Evolutionary conservation across 2,797 vertebrate genomes (phyloP).

Genomic region (Scyliorhinus canicula): DNA sequence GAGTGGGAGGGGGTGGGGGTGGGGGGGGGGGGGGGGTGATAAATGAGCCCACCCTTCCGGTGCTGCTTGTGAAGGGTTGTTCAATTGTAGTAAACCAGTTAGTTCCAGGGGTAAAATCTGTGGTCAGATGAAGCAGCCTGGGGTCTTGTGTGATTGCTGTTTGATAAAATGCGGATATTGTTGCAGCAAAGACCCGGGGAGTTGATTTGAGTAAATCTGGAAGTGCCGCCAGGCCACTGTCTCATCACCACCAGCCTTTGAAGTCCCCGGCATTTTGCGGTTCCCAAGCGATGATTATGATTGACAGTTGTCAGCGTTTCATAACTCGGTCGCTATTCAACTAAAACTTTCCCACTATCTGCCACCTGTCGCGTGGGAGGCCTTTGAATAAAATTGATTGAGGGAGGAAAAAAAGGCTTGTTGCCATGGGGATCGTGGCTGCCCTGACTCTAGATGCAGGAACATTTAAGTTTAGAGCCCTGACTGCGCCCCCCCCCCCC

Average conservation of each 20-base stretch:
- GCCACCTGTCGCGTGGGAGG: constrained; percentile 17
- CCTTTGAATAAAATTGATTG: constrained; percentile 10
- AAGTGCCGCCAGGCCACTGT: background rate
- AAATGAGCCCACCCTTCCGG: background rate
- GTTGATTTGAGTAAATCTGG: background rate
- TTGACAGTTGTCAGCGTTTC: background rate
- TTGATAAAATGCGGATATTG: no score
- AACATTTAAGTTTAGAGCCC: background rate
- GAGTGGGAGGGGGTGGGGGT: no score
- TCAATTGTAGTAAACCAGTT: background rate
- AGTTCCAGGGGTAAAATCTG: background rate
- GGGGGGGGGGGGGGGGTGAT: no score
- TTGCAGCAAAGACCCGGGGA: background rate
- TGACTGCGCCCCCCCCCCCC: background rate
- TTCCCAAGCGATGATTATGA: background rate
- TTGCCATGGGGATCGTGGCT: constrained; percentile 17
- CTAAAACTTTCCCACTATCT: background rate
- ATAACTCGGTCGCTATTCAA: background rate
- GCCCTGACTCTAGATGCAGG: background rate
- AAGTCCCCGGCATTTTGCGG: background rate
- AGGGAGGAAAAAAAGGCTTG: background rate
- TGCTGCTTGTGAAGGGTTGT: background rate
- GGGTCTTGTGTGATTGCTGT: background rate
- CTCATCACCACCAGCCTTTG: background rate
- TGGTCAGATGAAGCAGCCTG: background rate